Evolutionary conservation across 35 echinoderm and acorn worm species (phyloP), one percentile per base, ranked within the genome.

Genomic region (Apostichopus parvimensis): DNA sequence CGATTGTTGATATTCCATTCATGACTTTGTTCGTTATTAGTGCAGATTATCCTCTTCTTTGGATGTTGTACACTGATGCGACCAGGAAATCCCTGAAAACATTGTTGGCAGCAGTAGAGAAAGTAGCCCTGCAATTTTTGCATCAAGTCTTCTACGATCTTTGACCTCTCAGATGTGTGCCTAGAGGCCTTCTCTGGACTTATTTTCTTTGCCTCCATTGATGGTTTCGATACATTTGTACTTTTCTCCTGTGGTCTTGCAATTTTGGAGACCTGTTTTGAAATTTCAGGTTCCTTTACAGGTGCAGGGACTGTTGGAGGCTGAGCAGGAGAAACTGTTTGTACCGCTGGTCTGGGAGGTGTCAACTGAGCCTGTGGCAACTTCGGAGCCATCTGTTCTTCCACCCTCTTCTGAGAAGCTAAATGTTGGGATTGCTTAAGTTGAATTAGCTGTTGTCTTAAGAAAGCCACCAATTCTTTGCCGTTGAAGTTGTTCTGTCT

Each of bases 41-140:
- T 87, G 66, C 96, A 98, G 11, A 12, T n/a, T n/a, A 8, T 21
- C 21, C 54, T 65, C 18, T 82, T 80, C 23, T 62, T 81, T 5
- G 58, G 71, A 61, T 55, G 87, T 65, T 94, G 87, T 4, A 76
- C 23, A 14, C 86, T 92, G 23, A 98, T 91, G 23, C 92, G 77
- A 61, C 75, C 92, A 5, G 96, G 96, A 5, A 83, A 85, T 56
- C 57, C 94, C 87, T 98, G 91, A 56, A 95, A 94, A 91, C 96
- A 98, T 18, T 56, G 61, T 25, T 87, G 52, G 70, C 95, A 96
- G 2, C 94, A 78, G 77, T 45, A 96, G 13, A 94, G 18, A 54
- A 96, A 96, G 57, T 96, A 85, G 56, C 95, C 95, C 17, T 90
- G 45, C 9, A 94, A 77, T n/a, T 83, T 90, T 26, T 52, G 26